Base-by-base conservation (phyloP, 1,140 invertebrate species). In the Aricia agestis region DNA sequence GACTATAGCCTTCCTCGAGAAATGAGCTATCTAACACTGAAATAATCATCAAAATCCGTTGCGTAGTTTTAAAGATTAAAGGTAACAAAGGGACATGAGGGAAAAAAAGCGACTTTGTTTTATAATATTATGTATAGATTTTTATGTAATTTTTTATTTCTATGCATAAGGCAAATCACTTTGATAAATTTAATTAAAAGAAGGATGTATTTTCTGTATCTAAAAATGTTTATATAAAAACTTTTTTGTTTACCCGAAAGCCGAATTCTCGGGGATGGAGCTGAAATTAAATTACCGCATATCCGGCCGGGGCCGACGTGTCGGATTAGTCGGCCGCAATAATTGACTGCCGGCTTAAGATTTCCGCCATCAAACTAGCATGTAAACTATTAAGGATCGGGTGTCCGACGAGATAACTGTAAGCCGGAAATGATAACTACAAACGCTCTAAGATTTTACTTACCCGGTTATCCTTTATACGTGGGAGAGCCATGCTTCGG, bases 261-360 rank as follows among this genome's bases (percentile, higher is more conserved):
- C 45, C 45, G 45, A 52, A 52, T 52, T 52, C 45, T 52, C 13
- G 45, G 9, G 45, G 36, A 36, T 10, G 45, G 13, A 52, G 45
- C 13, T 52, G 45, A 52, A 63, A 63, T 63, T 19, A 63, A 63
- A 63, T 18, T 63, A 63, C 59, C 59, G 59, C 19, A 63, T 63
- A 63, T 63, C 59, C 59, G 18, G 59, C 59, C 59, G 59, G 59
- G 18, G 59, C 59, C 25, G 59, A 63, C 59, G 59, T 63, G 59
- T 25, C 59, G 59, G 59, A 63, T 63, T 63, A 63, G 59, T 25
- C 4, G 4, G 18, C 59, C 19, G 59, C 59, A 63, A 11, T 63
- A 63, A 63, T 63, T 63, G 59, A 63, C 59, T 63, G 59, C 18
- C 59, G 59, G 59, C 59, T 63, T 63, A 63, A 63, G 59, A 63